These are phyloP conservation scores for Nephila pilipes DNA, from an alignment of 1,140 invertebrate genomes.

Conservation along the genomic window DNA sequence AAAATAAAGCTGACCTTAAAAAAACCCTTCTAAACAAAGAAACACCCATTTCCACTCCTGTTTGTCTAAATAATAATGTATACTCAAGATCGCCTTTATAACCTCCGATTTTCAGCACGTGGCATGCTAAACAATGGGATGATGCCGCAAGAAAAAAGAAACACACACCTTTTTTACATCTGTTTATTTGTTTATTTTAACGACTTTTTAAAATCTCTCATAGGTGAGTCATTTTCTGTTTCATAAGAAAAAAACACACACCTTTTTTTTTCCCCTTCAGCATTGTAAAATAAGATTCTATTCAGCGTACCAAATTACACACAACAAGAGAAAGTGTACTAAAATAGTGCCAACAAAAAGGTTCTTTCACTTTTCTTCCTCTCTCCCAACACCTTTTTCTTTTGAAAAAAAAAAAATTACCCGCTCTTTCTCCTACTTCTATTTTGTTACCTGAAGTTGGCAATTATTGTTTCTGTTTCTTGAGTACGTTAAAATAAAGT, in stretches of 20 bases:
- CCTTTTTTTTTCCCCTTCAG: too few relatives aligned
- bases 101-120: conserved; percentile 14
- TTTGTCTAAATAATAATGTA: conserved; percentile 29
- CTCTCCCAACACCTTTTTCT: neutral
- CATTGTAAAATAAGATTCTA: too few relatives aligned
- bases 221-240: neutral
- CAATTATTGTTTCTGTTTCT: conserved; percentile 16
- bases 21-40: neutral
- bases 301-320: too few relatives aligned
- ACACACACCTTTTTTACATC: conserved; percentile 18
- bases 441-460: neutral
- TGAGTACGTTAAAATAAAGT: neutral
- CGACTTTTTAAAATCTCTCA: neutral
- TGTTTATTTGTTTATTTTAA: conserved; percentile 36
- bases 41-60: conserved; percentile 22
- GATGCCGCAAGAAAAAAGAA: neutral
- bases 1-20: conserved; percentile 26
- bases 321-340: too few relatives aligned
- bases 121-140: neutral
- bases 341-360: neutral
- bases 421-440: neutral
- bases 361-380: neutral
- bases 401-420: too few relatives aligned
- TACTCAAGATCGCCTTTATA: conserved; percentile 16
- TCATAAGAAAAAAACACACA: neutral